Conservation (phyloP, 2,888 invertebrate species). For the Leptodirus hochenwartii region DNA sequence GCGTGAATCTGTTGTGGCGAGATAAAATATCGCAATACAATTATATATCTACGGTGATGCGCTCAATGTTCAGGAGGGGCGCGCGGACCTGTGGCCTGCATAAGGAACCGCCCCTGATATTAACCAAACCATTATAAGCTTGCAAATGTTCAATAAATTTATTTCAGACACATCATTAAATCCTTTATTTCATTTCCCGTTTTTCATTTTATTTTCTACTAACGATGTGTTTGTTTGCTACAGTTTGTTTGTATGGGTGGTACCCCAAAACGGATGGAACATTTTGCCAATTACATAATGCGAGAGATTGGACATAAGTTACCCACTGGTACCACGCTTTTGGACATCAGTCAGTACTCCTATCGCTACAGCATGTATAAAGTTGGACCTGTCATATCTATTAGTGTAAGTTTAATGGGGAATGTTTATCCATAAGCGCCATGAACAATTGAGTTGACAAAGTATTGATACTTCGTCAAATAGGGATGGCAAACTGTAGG, state of each 20-base stretch:
- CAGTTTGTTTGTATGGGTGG: constrained; percentile 97
- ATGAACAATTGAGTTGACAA: too few species aligned
- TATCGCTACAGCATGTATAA: constrained; percentile 93
- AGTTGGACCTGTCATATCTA: constrained; percentile 73
- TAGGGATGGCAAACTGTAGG: too few species aligned
- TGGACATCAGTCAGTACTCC: constrained; percentile 80
- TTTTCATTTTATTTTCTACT: constrained; percentile 1
- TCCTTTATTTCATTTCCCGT: too few species aligned
- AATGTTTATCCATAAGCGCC: not conserved
- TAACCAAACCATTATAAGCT: constrained; percentile 2
- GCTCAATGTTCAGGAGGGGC: too few species aligned
- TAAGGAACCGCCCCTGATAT: not conserved
- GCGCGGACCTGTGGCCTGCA: too few species aligned
- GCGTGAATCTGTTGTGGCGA: too few species aligned
- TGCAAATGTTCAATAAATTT: not conserved
- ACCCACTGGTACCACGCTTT: constrained; percentile 71
- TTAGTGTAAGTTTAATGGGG: constrained; percentile 63
- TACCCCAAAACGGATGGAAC: constrained; percentile 84
- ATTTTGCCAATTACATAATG: constrained; percentile 82
- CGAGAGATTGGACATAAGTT: constrained; percentile 76
- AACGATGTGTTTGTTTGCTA: constrained; percentile 14
- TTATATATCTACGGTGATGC: too few species aligned
- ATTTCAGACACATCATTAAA: too few species aligned
- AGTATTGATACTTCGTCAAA: too few species aligned
- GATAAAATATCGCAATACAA: too few species aligned